These are phyloP conservation scores for Nansenia antarctica DNA, from an alignment of 2,113 vertebrate species.

Conservation along the genomic window DNA sequence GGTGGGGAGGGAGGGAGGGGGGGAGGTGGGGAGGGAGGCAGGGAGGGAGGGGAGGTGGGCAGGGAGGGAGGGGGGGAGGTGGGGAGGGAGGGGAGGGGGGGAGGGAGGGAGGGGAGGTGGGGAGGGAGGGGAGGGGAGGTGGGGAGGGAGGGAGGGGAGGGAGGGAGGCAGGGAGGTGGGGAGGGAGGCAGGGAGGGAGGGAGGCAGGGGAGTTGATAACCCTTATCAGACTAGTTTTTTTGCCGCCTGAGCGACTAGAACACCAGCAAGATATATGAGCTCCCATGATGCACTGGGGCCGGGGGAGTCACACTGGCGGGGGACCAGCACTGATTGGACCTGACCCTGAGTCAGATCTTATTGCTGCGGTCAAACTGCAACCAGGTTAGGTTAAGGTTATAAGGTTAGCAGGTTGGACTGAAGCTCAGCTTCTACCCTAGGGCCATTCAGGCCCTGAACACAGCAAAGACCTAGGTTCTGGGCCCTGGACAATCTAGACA, in stretches of 20 bases:
- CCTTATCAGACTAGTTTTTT: conserved; percentile 10
- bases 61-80: not conserved
- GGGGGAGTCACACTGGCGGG: not conserved
- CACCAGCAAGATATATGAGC: conserved; percentile 9
- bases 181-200: not conserved
- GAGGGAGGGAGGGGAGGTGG: not conserved
- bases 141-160: not conserved
- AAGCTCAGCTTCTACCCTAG: no score
- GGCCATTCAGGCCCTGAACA: no score
- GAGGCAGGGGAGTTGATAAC: not conserved
- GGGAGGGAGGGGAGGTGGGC: not conserved
- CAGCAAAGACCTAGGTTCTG: no score
- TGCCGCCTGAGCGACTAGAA: not conserved
- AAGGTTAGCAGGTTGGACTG: not conserved
- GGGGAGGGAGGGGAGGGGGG: no score
- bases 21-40: not conserved
- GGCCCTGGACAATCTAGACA: no score
- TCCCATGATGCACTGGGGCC: not conserved
- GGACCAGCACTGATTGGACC: conserved; percentile 5
- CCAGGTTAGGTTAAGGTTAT: conserved; percentile 4
- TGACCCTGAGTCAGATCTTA: not conserved
- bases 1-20: not conserved
- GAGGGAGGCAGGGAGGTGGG: not conserved
- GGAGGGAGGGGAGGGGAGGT: no score
- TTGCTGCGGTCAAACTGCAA: conserved; percentile 9